Percentiles rank a stretch among this genome's conserved stretches.
phyloP scores from a whole-genome alignment of 2,113 vertebrate genomes.

The Cebidichthys violaceus region DNA sequence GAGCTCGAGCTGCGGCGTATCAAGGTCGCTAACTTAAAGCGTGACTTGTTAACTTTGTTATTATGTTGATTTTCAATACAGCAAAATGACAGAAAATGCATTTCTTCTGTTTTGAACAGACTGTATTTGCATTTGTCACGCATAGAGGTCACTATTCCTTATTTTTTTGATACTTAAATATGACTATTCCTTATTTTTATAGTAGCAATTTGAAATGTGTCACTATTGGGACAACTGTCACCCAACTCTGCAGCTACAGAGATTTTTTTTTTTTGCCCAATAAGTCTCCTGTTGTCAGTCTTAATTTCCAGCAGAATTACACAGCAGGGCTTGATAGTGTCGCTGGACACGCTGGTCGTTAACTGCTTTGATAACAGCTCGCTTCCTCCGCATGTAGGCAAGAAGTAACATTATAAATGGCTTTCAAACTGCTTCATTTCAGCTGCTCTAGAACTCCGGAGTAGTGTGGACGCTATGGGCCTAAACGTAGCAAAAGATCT shows the following conservation, averaged over 20 bases:
- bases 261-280: neutral
- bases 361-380: too few species aligned
- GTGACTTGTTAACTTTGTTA: neutral
- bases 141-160: conserved; percentile 1
- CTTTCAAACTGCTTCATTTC: neutral
- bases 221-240: neutral
- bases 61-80: neutral
- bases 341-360: too few species aligned
- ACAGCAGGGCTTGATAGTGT: too few species aligned
- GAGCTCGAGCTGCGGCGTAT: neutral
- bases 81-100: neutral
- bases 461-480: neutral
- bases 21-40: neutral
- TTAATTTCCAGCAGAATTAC: neutral
- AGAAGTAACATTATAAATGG: too few species aligned
- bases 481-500: neutral
- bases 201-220: neutral
- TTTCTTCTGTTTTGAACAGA: neutral
- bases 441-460: too few species aligned
- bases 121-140: conserved; percentile 2
- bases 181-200: neutral
- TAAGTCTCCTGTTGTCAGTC: neutral
- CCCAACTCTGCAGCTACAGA: neutral
- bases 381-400: too few species aligned
- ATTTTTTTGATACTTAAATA: too few species aligned